Percentiles rank a stretch among this genome's conserved stretches.
phyloP scores from a whole-genome alignment of 1,140 invertebrate genomes.

The Choristoneura fumiferana region DNA sequence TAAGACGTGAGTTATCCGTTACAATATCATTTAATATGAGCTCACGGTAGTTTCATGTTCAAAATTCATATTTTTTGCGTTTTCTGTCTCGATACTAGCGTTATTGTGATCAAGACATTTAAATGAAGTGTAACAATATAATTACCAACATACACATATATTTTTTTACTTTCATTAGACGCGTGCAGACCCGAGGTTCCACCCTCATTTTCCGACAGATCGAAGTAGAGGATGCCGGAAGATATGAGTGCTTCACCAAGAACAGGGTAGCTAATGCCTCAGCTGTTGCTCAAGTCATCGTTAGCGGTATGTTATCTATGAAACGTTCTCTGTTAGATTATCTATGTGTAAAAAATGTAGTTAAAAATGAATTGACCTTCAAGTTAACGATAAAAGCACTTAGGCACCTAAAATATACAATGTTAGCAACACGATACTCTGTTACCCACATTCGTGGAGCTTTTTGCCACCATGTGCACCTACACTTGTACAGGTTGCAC shows the following conservation, averaged over 20 bases:
- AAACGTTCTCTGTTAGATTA: neutral
- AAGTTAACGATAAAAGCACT: no score
- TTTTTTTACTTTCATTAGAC: conserved; percentile 42
- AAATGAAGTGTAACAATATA: neutral
- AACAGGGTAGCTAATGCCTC: conserved; percentile 85
- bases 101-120: no score
- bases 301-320: conserved; percentile 81
- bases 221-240: conserved; percentile 88
- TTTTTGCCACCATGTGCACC: no score
- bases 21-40: no score
- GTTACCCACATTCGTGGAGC: no score
- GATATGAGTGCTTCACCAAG: conserved; percentile 89
- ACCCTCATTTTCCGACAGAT: conserved; percentile 87
- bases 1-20: no score
- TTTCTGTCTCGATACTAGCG: no score
- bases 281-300: conserved; percentile 89
- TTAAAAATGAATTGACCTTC: neutral
- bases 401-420: neutral
- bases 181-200: conserved; percentile 76
- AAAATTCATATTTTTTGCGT: no score
- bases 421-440: neutral
- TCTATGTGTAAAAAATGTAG: neutral
- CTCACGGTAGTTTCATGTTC: no score
- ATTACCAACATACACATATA: no score
- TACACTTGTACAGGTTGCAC: no score